Evolutionary conservation across 2,888 invertebrate genomes (phyloP), one percentile per base, ranked within the genome.

Genomic region (Cephalotes varians): DNA sequence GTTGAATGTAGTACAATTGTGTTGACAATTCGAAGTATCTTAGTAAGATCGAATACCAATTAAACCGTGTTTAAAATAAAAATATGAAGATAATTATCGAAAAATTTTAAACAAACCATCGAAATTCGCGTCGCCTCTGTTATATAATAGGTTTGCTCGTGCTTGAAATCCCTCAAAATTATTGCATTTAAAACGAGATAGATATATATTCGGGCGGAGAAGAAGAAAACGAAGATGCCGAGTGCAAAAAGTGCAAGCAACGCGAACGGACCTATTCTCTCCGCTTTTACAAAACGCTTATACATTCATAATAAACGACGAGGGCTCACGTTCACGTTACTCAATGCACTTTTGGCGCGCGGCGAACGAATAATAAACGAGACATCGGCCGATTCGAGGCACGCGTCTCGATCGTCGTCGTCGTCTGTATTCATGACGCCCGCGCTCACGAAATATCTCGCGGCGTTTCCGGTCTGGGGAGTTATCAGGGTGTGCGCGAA

Each of bases 401-500:
- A 72, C 58, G 72, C 60, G 60, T 72, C 49, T 60, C 40, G 37
- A 60, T 62, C 60, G 56, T 65, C 44, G 25, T 58, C 56, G 71
- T 72, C 60, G 80, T 80, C 60, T 62, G 77, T 72, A 80, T 72
- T 80, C 73, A 72, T 80, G 28, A 28, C 73, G 28, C 44, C 5
- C 58, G 80, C 47, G 69, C 69, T 44, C 25, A 44, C 49, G 74
- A 67, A 80, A 80, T 79, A 72, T 80, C 74, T 71, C 58, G 60
- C 73, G 60, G 60, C 47, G 49, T 79, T 79, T 79, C 77, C 44
- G 69, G 56, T 56, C 34, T 44, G 67, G 44, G 18, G 34, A n/a
- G 56, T 81, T 83, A 87, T 79, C 73, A 69, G 73, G 64, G 58
- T 51, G 34, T 69, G 51, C 18, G 58, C 64, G 83, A 72, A 64